Evolutionary conservation across 1,140 invertebrate genomes (phyloP), one percentile per base, ranked within the genome.

Genomic region (Pseudomyrmex pallidus): DNA sequence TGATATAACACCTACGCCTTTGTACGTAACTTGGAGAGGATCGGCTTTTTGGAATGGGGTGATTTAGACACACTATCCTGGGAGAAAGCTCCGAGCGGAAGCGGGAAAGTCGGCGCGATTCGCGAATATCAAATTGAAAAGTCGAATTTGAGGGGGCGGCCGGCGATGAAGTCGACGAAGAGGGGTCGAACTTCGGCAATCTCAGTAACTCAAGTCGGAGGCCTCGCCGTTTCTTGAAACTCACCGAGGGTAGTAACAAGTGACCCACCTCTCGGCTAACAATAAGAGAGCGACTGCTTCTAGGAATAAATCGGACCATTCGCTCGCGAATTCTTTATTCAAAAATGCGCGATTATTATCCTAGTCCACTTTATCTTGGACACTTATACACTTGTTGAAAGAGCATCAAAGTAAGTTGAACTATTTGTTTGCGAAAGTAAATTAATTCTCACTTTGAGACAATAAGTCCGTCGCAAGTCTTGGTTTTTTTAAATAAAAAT

Each of bases 121-220:
- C 77, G 80, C 83, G 87, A 87, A 89, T 89, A 89, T 87, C 87
- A 89, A 89, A 87, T 89, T 89, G 87, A 89, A 87, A 87, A 78
- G 83, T 87, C 74, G 85, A 89, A 87, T 89, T 87, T 85, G 56
- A 82, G 74, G 68, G 72, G 72, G 35, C 35, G 35, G 5, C 35
- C 35, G 35, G 35, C 35, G 35, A 35, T 35, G 35, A 35, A 35
- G 35, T 35, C 35, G 76, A 59, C 74, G 80, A 76, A 63, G 61
- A 73, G 70, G 57, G 67, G 74, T 70, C 68, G 57, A 87, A 87
- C 84, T 87, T 87, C 52, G 67, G 83, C 85, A 87, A 85, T 87
- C 74, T 84, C 85, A 61, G 87, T 85, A 88, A 88, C 85, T 87
- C 84, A 87, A 68, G 52, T 66, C n/a, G 25, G 70, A 54, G 74